A percentile compares a stretch with the other conserved stretches of the same genome.
Conservation (phyloP, 1,140 invertebrate species). For the Drosophila cardini region DNA sequence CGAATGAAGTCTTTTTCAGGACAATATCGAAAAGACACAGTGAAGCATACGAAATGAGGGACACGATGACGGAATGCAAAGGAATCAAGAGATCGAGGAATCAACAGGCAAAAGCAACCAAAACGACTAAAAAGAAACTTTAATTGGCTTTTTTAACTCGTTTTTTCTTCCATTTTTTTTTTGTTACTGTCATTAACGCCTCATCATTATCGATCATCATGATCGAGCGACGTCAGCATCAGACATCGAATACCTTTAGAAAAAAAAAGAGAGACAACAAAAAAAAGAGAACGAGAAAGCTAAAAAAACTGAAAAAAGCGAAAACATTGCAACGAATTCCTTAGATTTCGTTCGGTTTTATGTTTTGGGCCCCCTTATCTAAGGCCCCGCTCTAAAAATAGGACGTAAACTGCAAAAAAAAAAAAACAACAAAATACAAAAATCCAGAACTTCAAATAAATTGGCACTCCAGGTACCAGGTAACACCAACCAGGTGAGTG, state of each 20-base stretch:
- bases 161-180: no score
- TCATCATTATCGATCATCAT: conserved; percentile 16
- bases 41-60: conserved; percentile 28
- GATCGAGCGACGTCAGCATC: conserved; percentile 10
- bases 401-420: neutral
- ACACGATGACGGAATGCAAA: neutral
- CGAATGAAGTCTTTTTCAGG: neutral
- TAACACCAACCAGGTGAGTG: conserved; percentile 29
- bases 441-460: conserved; percentile 38
- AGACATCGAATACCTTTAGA: neutral
- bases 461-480: conserved; percentile 30
- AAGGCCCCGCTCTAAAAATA: conserved; percentile 52
- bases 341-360: conserved; percentile 4
- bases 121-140: conserved; percentile 5
- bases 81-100: no score
- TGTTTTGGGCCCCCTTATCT: conserved; percentile 27
- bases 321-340: conserved; percentile 1
- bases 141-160: conserved; percentile 9
- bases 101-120: neutral
- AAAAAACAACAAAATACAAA: neutral
- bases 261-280: no score
- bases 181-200: conserved; percentile 13
- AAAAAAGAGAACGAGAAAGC: no score
- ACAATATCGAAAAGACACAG: neutral
- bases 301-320: no score